Percentiles rank a stretch among this genome's conserved stretches.
Conservation (phyloP, 2,888 invertebrate species). For the Ophraella communa region DNA sequence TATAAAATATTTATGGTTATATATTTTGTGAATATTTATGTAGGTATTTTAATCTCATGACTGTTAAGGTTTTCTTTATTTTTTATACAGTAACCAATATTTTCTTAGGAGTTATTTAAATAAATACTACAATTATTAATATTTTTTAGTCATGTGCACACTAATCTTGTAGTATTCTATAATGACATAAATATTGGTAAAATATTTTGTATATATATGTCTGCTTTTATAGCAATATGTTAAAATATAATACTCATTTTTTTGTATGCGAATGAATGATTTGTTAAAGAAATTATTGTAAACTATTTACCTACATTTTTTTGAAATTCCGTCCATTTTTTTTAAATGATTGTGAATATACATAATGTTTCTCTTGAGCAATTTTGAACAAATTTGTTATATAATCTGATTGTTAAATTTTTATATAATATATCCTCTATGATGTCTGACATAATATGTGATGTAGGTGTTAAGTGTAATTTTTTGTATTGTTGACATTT, state of each 20-base stretch:
- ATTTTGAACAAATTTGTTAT: constrained; percentile 11
- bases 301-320: neutral
- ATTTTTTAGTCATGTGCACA: neutral
- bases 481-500: constrained; percentile 27
- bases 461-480: constrained; percentile 28
- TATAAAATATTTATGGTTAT: constrained; percentile 3
- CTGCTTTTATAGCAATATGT: neutral
- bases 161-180: neutral
- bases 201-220: neutral
- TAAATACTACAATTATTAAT: too few species aligned
- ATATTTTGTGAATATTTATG: constrained; percentile 1
- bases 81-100: neutral
- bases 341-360: constrained; percentile 9
- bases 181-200: neutral
- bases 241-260: neutral
- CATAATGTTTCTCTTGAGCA: neutral
- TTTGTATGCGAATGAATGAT: neutral
- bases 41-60: neutral
- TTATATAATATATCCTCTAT: constrained; percentile 12
- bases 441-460: constrained; percentile 28
- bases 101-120: neutral
- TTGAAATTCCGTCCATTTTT: neutral
- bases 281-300: neutral
- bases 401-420: constrained; percentile 18
- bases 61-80: neutral